Conservation (phyloP, 2,888 invertebrate species). For the Carabus problematicus region DNA sequence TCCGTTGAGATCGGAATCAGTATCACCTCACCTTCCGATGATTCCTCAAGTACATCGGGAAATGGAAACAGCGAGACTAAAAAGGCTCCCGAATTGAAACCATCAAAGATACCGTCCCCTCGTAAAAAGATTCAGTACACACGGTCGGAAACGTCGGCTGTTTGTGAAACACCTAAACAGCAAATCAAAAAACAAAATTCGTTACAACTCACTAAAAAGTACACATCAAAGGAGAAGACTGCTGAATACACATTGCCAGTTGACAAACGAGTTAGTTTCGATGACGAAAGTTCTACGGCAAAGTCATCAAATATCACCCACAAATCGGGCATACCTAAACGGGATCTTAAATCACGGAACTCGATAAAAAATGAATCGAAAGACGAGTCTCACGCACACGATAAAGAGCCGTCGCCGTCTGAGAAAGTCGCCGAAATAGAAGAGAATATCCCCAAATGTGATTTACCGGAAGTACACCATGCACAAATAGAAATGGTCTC, state of each 20-base stretch:
- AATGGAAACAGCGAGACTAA: slow-evolving; percentile 26
- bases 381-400: slow-evolving; percentile 12
- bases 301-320: slow-evolving; percentile 16
- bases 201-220: slow-evolving; percentile 25
- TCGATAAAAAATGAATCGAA: slow-evolving; percentile 16
- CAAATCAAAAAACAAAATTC: slow-evolving; percentile 30
- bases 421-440: slow-evolving; percentile 24
- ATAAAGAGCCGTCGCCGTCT: not conserved
- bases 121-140: slow-evolving; percentile 45
- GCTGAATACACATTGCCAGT: slow-evolving; percentile 31
- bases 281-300: slow-evolving; percentile 29
- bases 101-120: slow-evolving; percentile 41
- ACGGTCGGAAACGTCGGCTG: slow-evolving; percentile 38
- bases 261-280: slow-evolving; percentile 44
- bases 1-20: slow-evolving; percentile 11
- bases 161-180: slow-evolving; percentile 26
- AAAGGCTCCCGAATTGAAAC: slow-evolving; percentile 30
- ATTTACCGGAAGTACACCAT: not conserved
- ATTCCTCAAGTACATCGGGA: not conserved
- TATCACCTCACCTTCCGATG: not conserved
- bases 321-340: slow-evolving; percentile 37
- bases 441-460: slow-evolving; percentile 23
- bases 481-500: slow-evolving; percentile 17
- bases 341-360: slow-evolving; percentile 22
- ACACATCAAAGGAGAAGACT: slow-evolving; percentile 16